Evolutionary conservation across 2,113 vertebrate species (phyloP).

Genomic region (Myiopsitta monachus): DNA sequence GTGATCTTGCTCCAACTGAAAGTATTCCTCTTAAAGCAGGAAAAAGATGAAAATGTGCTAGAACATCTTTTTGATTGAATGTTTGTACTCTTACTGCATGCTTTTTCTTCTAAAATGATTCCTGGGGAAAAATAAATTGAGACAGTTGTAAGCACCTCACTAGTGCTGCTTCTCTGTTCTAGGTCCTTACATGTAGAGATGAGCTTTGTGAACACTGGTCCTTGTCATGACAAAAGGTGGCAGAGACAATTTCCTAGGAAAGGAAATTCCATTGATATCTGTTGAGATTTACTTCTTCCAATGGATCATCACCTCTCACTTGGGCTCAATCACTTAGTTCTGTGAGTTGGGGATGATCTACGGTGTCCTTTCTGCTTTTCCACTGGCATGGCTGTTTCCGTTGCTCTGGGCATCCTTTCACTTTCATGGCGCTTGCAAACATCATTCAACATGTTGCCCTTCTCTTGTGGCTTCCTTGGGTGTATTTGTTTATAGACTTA

Average conservation of each 20-base stretch:
- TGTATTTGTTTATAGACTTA: background rate
- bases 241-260: background rate
- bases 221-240: background rate
- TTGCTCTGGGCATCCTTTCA: background rate
- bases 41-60: background rate
- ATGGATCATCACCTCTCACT: background rate
- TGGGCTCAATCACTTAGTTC: background rate
- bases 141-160: background rate
- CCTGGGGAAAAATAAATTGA: background rate
- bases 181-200: background rate
- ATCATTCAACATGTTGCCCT: background rate
- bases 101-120: background rate
- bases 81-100: background rate
- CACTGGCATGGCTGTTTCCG: background rate
- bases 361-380: background rate
- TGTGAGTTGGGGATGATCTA: background rate
- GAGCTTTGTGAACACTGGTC: accelerated
- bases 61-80: background rate
- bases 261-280: background rate
- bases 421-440: background rate
- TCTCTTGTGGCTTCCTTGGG: background rate
- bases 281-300: background rate
- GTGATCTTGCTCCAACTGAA: background rate
- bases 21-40: background rate
- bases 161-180: background rate